phyloP scores from a whole-genome alignment of 2,113 vertebrate genomes.

The Carassius carassius region DNA sequence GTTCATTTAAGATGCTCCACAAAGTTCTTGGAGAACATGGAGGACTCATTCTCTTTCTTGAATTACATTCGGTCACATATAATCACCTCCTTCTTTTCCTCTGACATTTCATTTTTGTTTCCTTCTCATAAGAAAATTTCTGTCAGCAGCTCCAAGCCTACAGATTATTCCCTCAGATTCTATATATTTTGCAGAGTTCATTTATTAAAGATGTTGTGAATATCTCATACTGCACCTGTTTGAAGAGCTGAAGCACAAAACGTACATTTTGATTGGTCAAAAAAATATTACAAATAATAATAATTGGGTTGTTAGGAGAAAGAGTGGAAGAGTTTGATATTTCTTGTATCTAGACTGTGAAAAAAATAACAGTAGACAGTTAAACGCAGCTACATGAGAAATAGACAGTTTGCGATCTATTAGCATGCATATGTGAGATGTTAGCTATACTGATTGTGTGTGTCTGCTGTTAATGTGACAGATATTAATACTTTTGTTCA shows the following conservation, averaged over 20 bases:
- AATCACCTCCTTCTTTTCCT: background rate
- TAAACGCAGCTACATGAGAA: no score
- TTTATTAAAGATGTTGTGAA: background rate
- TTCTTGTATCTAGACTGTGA: no score
- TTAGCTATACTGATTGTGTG: no score
- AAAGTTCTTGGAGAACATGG: background rate
- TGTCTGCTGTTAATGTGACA: no score
- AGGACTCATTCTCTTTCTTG: background rate
- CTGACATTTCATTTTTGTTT: background rate
- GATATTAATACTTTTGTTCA: no score
- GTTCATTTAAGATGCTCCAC: background rate
- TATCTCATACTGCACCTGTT: background rate
- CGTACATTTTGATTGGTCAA: background rate
- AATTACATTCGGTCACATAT: constrained; percentile 3
- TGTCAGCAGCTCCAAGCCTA: no score
- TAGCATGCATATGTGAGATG: no score
- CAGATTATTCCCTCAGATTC: background rate
- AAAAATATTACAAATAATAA: background rate
- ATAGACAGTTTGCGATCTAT: no score
- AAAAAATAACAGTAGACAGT: background rate
- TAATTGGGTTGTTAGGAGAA: background rate
- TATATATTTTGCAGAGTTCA: background rate
- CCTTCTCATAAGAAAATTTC: background rate
- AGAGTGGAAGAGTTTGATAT: background rate
- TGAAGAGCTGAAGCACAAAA: background rate